These are phyloP conservation scores for Candoia aspera DNA, from an alignment of 2,113 vertebrate genomes.

Conservation along the genomic window DNA sequence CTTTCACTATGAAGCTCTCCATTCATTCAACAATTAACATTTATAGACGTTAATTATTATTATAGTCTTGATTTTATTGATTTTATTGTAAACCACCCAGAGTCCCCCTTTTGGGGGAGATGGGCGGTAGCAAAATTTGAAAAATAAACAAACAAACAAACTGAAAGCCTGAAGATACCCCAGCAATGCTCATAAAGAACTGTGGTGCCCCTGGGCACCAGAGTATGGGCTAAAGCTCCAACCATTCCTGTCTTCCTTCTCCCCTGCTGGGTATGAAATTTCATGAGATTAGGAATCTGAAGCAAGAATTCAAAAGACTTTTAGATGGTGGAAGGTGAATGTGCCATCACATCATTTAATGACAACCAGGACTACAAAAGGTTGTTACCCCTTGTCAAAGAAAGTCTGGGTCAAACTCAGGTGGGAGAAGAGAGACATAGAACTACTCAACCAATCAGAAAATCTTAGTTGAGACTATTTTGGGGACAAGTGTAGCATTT, in stretches of 20 bases:
- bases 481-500: not conserved
- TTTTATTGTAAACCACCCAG: no score
- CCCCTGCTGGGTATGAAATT: not conserved
- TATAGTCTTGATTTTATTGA: no score
- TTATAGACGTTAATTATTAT: no score
- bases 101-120: no score
- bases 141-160: no score
- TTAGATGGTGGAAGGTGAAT: not conserved
- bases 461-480: not conserved
- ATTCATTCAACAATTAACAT: no score
- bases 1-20: not conserved
- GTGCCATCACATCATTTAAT: not conserved
- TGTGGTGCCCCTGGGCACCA: not conserved
- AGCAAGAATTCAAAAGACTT: not conserved
- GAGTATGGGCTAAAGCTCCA: not conserved
- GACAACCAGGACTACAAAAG: not conserved
- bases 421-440: not conserved
- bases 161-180: not conserved
- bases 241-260: not conserved
- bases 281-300: not conserved
- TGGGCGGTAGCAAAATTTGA: no score
- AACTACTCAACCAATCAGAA: not conserved
- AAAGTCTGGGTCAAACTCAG: not conserved
- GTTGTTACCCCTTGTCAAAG: not conserved
- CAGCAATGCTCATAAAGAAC: not conserved